Conservation (phyloP, 1,140 invertebrate genomes). For the Zaprionus vittiger region DNA sequence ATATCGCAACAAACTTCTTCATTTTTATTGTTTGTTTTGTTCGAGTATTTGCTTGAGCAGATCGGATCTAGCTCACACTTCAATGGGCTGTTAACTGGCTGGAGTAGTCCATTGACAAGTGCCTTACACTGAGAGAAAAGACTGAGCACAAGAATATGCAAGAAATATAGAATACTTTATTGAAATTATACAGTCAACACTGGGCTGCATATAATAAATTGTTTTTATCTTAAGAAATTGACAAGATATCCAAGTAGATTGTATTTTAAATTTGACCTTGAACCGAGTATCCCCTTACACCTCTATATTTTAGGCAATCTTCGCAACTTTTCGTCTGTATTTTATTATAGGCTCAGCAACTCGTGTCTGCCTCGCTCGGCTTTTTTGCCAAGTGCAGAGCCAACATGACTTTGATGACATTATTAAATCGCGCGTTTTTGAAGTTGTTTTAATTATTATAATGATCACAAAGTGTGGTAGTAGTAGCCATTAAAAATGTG, state of each 20-base stretch:
- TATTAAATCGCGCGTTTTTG: conserved; percentile 22
- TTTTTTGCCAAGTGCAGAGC: conserved; percentile 30
- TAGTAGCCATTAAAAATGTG: conserved; percentile 30
- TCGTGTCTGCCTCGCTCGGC: not conserved
- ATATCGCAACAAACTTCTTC: conserved; percentile 11
- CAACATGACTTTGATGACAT: conserved; percentile 14
- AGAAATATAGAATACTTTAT: not conserved
- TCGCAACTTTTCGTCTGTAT: not conserved
- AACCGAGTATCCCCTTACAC: conserved; percentile 1
- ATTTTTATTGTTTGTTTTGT: conserved; percentile 1
- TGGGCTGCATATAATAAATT: not conserved
- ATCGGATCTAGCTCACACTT: conserved; percentile 19
- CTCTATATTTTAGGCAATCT: not conserved
- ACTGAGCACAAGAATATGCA: not conserved
- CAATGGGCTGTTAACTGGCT: conserved; percentile 40
- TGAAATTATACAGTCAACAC: too few species aligned
- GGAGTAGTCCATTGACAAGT: conserved; percentile 20
- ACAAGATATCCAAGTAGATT: not conserved
- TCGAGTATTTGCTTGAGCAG: conserved; percentile 2
- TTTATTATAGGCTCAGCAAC: conserved; percentile 3
- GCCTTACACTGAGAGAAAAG: conserved; percentile 24
- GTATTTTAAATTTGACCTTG: not conserved
- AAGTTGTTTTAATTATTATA: conserved; percentile 14
- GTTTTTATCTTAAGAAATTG: not conserved
- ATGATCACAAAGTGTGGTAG: conserved; percentile 37